Base-by-base conservation (phyloP, 2,888 invertebrate genomes). In the Cartodere bifasciata region DNA sequence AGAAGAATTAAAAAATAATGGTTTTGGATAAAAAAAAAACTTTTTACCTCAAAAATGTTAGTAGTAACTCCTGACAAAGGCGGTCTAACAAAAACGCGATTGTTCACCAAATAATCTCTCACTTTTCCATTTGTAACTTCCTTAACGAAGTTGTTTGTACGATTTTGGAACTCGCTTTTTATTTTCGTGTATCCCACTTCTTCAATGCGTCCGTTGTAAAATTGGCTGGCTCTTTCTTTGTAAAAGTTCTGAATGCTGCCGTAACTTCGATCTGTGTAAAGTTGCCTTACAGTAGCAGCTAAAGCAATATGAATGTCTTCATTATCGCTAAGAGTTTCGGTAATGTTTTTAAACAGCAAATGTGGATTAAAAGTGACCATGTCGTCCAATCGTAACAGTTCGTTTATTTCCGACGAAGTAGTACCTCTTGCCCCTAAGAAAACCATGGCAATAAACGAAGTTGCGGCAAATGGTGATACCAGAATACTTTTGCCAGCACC, bases 331-430 rank as follows among this genome's bases (percentile, higher is more conserved):
- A 85, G 76, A 0, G 84, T 79, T 47, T 85, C 85, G 0, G 85
- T 84, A 12, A 88, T 77, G 50, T 87, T 87, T 53, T 82, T 82
- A 44, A 87, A 74, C 1, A 85, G 77, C 45, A 86, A 68, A 53
- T 90, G 88, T 0, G 88, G 88, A 57, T 88, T 90, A 48, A 90
- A 88, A 0, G 85, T 84, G 0, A 85, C 78, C 73, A 87, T 84
- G 40, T 88, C 85, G 50, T 88, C 88, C 10, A 88, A 62, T 45
- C 76, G 75, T 0, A 88, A 62, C 7, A 88, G 72, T 48, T 86
- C 85, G 50, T 88, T 87, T 81, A 90, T 85, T 65, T 87, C 85
- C 0, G 83, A 85, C 0, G 88, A 87, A 0, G 88, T 88, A 2
- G 82, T 72, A 2, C 87, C 87, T 41, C 82, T 68, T 0, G 88